Conservation (phyloP, 1,140 invertebrate genomes). For the Oreohelix idahoensis region DNA sequence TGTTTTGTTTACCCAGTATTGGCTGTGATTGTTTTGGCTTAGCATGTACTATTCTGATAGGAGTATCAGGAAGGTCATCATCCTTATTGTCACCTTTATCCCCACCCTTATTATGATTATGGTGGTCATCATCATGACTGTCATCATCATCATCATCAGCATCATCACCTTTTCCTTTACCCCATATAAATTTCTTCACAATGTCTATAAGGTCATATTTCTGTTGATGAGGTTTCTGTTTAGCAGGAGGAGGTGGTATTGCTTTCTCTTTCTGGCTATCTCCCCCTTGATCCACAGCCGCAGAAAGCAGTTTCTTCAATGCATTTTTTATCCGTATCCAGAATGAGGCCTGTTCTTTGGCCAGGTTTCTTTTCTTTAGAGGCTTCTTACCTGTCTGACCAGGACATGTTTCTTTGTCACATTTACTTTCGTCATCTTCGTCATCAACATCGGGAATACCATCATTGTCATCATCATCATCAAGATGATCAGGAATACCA, state of each 20-base stretch:
- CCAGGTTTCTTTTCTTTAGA: conserved; percentile 44
- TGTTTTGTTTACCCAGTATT: neutral
- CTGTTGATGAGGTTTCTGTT: conserved; percentile 49
- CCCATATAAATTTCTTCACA: conserved; percentile 40
- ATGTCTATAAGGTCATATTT: conserved; percentile 49
- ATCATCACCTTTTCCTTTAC: conserved; percentile 23
- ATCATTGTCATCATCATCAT: conserved; percentile 59
- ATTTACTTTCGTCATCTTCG: conserved; percentile 56
- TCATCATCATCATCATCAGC: conserved; percentile 42
- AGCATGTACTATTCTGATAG: conserved; percentile 22
- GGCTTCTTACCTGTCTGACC: conserved; percentile 53
- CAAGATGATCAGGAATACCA: conserved; percentile 39
- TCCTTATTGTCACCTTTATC: conserved; percentile 42
- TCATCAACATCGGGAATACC: conserved; percentile 60
- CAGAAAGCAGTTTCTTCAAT: conserved; percentile 43
- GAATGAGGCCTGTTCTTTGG: conserved; percentile 34
- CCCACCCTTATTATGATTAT: conserved; percentile 34
- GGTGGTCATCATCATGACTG: conserved; percentile 32
- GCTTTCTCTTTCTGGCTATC: conserved; percentile 17
- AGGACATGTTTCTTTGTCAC: conserved; percentile 41
- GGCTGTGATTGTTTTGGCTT: conserved; percentile 12
- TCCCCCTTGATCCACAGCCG: conserved; percentile 38
- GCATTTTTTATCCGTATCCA: conserved; percentile 41
- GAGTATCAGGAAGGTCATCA: conserved; percentile 14
- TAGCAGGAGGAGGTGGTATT: conserved; percentile 23